Conservation (phyloP, 2,888 invertebrate species). For the Crepidodera aurea region DNA sequence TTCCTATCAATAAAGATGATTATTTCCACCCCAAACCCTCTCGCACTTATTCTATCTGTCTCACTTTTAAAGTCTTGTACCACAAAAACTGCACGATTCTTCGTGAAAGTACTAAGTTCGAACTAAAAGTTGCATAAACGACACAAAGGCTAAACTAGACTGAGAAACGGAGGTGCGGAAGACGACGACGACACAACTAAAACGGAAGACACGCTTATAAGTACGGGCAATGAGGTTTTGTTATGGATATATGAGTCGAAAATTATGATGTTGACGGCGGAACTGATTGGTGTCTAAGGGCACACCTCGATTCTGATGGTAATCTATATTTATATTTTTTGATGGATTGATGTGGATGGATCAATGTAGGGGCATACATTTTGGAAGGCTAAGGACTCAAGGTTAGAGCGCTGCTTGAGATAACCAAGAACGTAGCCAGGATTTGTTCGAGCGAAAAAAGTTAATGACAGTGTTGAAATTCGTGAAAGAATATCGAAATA, state of each 20-base stretch:
- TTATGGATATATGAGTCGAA: slow-evolving; percentile 11
- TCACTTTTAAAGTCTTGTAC: neutral
- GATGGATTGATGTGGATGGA: neutral
- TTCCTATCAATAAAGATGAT: too few species aligned
- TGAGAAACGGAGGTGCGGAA: slow-evolving; percentile 23
- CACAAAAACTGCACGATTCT: neutral
- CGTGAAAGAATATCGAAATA: too few species aligned
- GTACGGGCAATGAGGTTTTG: slow-evolving; percentile 31
- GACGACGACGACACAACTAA: slow-evolving; percentile 15
- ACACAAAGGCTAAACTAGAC: slow-evolving; percentile 3
- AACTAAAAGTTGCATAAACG: neutral
- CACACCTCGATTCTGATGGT: slow-evolving; percentile 28
- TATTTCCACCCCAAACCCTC: neutral
- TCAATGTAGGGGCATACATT: neutral
- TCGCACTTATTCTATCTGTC: too few species aligned
- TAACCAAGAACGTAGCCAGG: too few species aligned
- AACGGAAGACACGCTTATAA: slow-evolving; percentile 34
- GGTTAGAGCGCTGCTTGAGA: too few species aligned
- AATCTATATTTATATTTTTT: slow-evolving; percentile 9
- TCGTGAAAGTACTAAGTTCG: neutral
- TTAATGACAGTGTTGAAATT: too few species aligned
- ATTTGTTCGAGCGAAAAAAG: too few species aligned
- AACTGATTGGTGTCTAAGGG: slow-evolving; percentile 34
- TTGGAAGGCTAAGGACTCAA: too few species aligned
- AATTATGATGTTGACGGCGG: slow-evolving; percentile 32